Evolutionary conservation across 2,888 invertebrate genomes (phyloP), one percentile per base, ranked within the genome.

Genomic region (Drosophila maculinotata): DNA sequence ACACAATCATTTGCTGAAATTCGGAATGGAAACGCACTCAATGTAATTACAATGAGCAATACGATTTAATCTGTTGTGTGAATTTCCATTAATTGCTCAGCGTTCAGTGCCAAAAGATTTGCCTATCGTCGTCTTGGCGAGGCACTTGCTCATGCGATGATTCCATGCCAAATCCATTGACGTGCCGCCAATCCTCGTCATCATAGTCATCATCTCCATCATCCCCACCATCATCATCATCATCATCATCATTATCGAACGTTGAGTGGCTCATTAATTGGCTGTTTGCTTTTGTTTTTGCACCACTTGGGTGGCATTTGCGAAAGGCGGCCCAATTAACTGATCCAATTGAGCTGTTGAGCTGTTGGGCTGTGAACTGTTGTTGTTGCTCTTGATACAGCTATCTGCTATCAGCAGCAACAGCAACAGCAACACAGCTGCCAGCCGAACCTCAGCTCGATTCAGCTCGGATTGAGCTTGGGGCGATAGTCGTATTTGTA

Each of bases 271-370:
- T 33, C 56, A 54, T 67, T 70, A 72, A 66, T 74, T 68, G 58
- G 48, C 58, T 49, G 47, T 58, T 41, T 49, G 56, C 54, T 48
- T 44, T 72, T 67, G 44, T 72, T 41, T 41, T 39, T 12, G 45
- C 57, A 39, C 56, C 56, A 54, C 79, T 79, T 75, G 76, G 71
- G 79, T 73, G 73, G 75, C 57, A 74, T 42, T 76, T 42, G 47
- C 53, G 41, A 53, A 69, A 53, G 62, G 31, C 64, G 44, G 38
- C 75, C 75, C 57, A 72, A 63, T 58, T 59, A 58, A 59, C 38
- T 56, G 76, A 52, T 60, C 39, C 57, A 56, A 47, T 60, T 68
- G 41, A 64, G 35, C 28, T 20, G 20, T 20, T 20, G 4, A 4
- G 20, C n/a, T n/a, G n/a, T n/a, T n/a, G n/a, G n/a, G n/a, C n/a